Conservation (phyloP, 2,888 invertebrate species). For the Belgica antarctica region DNA sequence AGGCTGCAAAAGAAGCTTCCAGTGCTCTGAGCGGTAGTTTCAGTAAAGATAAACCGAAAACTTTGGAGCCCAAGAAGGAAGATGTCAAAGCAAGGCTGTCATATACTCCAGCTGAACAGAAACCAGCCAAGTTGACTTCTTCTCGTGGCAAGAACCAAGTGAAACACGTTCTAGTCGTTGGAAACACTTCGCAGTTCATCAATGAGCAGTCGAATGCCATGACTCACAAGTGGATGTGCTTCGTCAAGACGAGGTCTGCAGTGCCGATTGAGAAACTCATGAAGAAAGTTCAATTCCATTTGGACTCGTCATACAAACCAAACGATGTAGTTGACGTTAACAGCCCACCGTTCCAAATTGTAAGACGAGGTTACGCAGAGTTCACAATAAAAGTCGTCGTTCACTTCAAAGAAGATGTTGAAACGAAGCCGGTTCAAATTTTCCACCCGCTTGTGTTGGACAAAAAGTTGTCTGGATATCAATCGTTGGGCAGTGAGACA, state of each 20-base stretch:
- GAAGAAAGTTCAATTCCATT: constrained; percentile 71
- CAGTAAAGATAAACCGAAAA: no score
- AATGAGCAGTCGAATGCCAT: constrained; percentile 67
- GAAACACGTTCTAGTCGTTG: constrained; percentile 59
- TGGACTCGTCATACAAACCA: constrained; percentile 84
- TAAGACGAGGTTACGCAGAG: constrained; percentile 89
- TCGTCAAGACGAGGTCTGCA: constrained; percentile 70
- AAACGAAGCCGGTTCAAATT: constrained; percentile 76
- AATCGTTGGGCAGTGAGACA: constrained; percentile 67
- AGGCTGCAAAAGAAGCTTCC: constrained; percentile 50
- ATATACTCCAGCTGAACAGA: constrained; percentile 50
- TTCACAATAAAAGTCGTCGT: constrained; percentile 80
- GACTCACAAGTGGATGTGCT: constrained; percentile 89
- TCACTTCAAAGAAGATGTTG: constrained; percentile 66
- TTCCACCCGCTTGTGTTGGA: constrained; percentile 79
- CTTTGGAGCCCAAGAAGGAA: no score
- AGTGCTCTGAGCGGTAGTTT: neutral
- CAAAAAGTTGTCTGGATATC: constrained; percentile 76
- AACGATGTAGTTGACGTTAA: constrained; percentile 77
- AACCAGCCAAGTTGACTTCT: constrained; percentile 55
- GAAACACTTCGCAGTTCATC: constrained; percentile 81
- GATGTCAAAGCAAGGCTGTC: no score
- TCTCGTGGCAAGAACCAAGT: constrained; percentile 59
- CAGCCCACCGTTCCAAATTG: constrained; percentile 76
- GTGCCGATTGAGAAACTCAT: constrained; percentile 64